A percentile compares a stretch with the other conserved stretches of the same genome.
phyloP scores from a whole-genome alignment of 1,140 invertebrate genomes.

The Bombus difficillimus region DNA sequence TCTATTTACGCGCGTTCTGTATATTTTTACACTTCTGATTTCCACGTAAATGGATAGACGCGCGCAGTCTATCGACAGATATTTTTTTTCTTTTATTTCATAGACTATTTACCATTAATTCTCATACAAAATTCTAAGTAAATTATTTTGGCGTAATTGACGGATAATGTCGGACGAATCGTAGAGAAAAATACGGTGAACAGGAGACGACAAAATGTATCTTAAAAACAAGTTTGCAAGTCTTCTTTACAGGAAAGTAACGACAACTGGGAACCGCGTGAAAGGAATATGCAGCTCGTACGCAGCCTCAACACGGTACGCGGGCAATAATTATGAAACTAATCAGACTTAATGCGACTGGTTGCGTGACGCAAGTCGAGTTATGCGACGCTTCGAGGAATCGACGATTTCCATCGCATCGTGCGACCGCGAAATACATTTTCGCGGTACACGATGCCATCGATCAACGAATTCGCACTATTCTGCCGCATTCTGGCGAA shows the following conservation, averaged over 20 bases:
- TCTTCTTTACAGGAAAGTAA: no score
- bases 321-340: background rate
- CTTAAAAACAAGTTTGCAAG: no score
- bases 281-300: background rate
- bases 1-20: no score
- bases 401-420: background rate
- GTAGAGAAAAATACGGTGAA: no score
- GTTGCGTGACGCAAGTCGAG: conserved; percentile 1
- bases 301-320: background rate
- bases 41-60: no score
- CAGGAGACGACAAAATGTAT: no score
- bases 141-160: no score
- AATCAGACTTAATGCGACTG: conserved; percentile 11
- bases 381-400: conserved; percentile 8
- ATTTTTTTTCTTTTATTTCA: no score
- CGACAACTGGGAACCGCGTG: background rate
- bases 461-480: background rate
- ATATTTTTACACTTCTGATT: no score
- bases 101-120: no score
- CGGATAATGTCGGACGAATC: rapidly evolving
- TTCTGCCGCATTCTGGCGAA: background rate
- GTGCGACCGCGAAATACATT: background rate
- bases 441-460: background rate
- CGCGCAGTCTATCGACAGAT: no score
- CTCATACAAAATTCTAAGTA: no score